These are phyloP conservation scores for Philopedon plagiatum DNA, from an alignment of 2,888 invertebrate genomes.

Conservation along the genomic window DNA sequence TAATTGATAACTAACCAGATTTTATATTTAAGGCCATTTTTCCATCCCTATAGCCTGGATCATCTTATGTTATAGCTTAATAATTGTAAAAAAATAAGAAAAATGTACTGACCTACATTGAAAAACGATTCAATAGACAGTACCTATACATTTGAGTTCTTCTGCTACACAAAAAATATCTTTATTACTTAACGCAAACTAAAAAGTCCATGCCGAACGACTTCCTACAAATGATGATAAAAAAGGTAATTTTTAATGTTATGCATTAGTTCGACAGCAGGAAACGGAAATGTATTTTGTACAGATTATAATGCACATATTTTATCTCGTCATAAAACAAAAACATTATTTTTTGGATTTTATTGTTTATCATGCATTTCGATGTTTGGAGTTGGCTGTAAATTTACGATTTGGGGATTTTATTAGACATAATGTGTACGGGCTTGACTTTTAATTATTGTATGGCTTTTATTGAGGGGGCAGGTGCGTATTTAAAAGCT, in stretches of 20 bases:
- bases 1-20: too few relatives aligned
- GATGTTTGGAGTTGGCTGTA: neutral
- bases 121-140: too few relatives aligned
- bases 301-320: conserved; percentile 29
- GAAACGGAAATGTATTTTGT: conserved; percentile 41
- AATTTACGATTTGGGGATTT: neutral
- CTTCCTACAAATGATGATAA: conserved; percentile 37
- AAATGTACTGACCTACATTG: too few relatives aligned
- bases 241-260: conserved; percentile 35
- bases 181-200: conserved; percentile 22
- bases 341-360: conserved; percentile 21
- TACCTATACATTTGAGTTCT: too few relatives aligned
- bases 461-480: too few relatives aligned
- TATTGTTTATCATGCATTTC: conserved; percentile 9
- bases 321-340: conserved; percentile 28
- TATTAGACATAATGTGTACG: neutral
- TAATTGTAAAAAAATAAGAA: too few relatives aligned
- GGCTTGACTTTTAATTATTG: neutral
- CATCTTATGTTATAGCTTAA: too few relatives aligned
- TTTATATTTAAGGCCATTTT: too few relatives aligned
- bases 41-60: too few relatives aligned
- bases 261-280: conserved; percentile 38
- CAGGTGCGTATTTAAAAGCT: too few relatives aligned
- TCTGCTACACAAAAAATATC: too few relatives aligned
- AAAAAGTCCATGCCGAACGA: conserved; percentile 35